Base-by-base conservation (phyloP, 2,113 vertebrate species). In the Etheostoma cragini region DNA sequence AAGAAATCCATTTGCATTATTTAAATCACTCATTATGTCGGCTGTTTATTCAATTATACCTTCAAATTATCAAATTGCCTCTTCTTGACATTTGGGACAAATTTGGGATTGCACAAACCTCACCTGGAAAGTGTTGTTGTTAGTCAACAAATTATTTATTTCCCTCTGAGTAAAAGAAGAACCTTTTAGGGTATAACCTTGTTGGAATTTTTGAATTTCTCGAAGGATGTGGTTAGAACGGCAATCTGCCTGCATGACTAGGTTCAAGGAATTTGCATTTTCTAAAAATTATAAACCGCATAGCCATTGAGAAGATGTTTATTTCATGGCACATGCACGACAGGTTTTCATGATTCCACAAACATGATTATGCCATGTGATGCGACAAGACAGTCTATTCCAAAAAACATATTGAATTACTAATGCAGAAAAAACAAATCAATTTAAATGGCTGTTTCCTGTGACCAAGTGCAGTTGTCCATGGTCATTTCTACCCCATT, bases 381-480 rank as follows among this genome's bases (percentile, higher is more conserved):
- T 69, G 70, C 70, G 64, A 66, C 46, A 26, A 46, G 15, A 35
- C 26, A 35, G 14, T 8, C 8, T 47, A 54, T 61, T 16, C 24
- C 33, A 61, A 58, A 30, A 69, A 24, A 49, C 2, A 19, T 45
- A 60, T 58, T 82, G 33, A 65, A 46, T 58, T 45, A 33, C n/a
- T 54, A 17, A 4, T 45, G n/a, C 68, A 12, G 50, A 33, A 33
- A 81, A 84, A 72, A 50, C 26, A 81, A 84, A 72, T 54, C 35
- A 53, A 71, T 83, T 79, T 46, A 42, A 63, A 62, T 10, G 12
- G 58, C 53, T 82, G n/a, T 88, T 74, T 78, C 24, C 22, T 63
- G 53, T 63, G 56, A 78, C 76, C 13, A 21, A 66, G 21, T 72
- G 63, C 56, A 78, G 81, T 83, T 76, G 7, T 84, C 74, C 35